These are phyloP conservation scores for Drosophila triauraria DNA, from an alignment of 1,140 invertebrate genomes.

Conservation along the genomic window DNA sequence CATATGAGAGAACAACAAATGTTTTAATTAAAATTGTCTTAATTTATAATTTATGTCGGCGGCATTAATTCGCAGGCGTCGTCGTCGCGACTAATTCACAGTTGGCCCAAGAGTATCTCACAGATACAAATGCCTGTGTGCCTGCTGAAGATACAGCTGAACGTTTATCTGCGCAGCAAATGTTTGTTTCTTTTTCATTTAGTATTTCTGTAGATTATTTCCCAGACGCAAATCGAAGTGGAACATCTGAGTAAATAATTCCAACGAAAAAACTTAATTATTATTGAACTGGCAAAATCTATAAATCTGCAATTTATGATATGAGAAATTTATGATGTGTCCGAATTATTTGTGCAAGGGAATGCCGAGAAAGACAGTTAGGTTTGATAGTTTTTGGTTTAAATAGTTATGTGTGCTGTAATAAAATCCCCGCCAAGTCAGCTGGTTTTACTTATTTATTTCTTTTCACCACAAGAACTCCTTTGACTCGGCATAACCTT, in stretches of 20 bases:
- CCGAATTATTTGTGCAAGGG: neutral
- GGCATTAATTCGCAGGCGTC: conserved; percentile 76
- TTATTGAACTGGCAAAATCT: conserved; percentile 16
- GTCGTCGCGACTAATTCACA: conserved; percentile 67
- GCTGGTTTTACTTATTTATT: neutral
- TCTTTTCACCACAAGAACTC: neutral
- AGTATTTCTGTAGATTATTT: conserved; percentile 5
- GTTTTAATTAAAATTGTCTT: conserved; percentile 80
- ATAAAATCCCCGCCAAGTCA: neutral
- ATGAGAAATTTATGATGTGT: conserved; percentile 24
- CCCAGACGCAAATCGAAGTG: conserved; percentile 3
- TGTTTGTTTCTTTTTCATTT: conserved; percentile 35
- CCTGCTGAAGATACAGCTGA: conserved; percentile 11
- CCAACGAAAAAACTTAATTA: conserved; percentile 1
- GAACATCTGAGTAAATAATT: conserved; percentile 11
- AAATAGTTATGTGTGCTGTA: neutral
- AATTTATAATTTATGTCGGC: conserved; percentile 78
- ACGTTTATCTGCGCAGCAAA: conserved; percentile 53
- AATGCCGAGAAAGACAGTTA: neutral
- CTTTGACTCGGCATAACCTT: conserved; percentile 18
- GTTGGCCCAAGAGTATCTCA: conserved; percentile 65
- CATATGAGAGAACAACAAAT: conserved; percentile 53
- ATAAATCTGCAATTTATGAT: conserved; percentile 27
- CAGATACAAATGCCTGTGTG: conserved; percentile 37
- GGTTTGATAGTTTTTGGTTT: neutral